A percentile compares a stretch with the other conserved stretches of the same genome.
phyloP scores from a whole-genome alignment of 92 coral and sea anemone genomes.

The Parazoanthus atlanticus region DNA sequence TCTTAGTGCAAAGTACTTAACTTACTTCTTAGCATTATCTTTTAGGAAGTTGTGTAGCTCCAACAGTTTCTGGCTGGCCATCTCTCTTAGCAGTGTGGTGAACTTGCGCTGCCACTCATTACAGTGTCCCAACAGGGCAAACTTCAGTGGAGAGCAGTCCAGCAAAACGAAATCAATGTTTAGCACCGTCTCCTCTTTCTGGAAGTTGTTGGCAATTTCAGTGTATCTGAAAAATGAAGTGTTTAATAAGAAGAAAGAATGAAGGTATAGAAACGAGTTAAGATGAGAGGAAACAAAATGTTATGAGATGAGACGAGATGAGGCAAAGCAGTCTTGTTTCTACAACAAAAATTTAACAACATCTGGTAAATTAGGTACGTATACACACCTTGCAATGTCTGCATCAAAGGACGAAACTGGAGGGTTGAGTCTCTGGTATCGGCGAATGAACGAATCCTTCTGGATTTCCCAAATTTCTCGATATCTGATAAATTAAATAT shows the following conservation, averaged over 20 bases:
- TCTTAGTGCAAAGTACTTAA: background rate
- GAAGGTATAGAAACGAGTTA: background rate
- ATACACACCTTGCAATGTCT: conserved; percentile 87
- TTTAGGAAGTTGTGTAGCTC: conserved; percentile 91
- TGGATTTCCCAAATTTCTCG: conserved; percentile 99
- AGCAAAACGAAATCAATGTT: conserved; percentile 97
- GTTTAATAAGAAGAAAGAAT: background rate
- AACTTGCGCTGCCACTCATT: conserved; percentile 99
- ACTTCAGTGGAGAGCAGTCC: conserved; percentile 97
- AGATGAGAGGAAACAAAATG: background rate
- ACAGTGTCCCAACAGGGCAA: conserved; percentile 92
- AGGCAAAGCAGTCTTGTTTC: background rate
- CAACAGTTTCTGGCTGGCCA: conserved; percentile 94
- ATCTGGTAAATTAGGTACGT: too few relatives aligned
- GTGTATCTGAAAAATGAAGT: conserved; percentile 72
- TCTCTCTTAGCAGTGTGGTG: conserved; percentile 94
- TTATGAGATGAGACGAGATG: background rate
- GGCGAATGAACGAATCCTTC: conserved; percentile 96
- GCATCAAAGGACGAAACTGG: conserved; percentile 99
- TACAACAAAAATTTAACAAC: too few relatives aligned
- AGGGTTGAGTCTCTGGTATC: conserved; percentile 97
- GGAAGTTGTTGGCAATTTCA: conserved; percentile 97
- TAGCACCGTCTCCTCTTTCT: conserved; percentile 95
- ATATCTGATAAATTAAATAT: conserved; percentile 57
- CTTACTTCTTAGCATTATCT: conserved; percentile 90